Evolutionary conservation across 1,140 invertebrate genomes (phyloP), one percentile per base, ranked within the genome.

Genomic region (Zaprionus kolodkinae): DNA sequence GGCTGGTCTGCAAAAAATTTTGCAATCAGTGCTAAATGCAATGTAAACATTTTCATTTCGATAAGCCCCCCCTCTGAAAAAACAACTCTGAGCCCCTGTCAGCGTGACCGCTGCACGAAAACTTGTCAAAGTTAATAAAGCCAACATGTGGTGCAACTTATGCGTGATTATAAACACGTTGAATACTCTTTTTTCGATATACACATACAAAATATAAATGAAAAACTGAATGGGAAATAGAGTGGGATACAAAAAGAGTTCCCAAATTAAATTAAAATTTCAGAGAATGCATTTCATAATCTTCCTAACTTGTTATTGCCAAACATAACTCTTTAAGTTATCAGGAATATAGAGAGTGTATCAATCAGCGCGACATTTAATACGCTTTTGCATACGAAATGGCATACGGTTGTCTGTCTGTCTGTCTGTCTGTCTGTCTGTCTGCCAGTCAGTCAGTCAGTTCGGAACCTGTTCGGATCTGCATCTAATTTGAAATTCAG

Each of bases 41-140:
- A 80, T 59, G 52, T 55, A 70, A 75, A 75, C 57, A 78, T 75
- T 80, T 79, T 65, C 66, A 75, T 79, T 78, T 67, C 30, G 25
- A 43, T 55, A 69, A 74, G 50, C 61, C 36, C 27, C 6, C 21
- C 21, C 21, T 2, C 2, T 15, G 45, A 65, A 71, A 59, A 59
- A 68, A 64, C 63, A 69, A 30, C 48, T 59, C 15, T 35, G 25
- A 69, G 38, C 43, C 35, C 56, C 43, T 76, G 73, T 36, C 38
- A 72, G 56, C 65, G 30, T 15, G 40, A 45, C n/a, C 17, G n/a
- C 43, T 21, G 40, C 38, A 57, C 21, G 60, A 56, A 27, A 33
- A 55, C 35, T 56, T 75, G 61, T 75, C 55, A 69, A 60, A 65
- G 65, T 64, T 78, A 61, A 71, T 63, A 70, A 62, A 21, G 45